Evolutionary conservation across 2,113 vertebrate species (phyloP).

Genomic region (Macroglossus sobrinus): DNA sequence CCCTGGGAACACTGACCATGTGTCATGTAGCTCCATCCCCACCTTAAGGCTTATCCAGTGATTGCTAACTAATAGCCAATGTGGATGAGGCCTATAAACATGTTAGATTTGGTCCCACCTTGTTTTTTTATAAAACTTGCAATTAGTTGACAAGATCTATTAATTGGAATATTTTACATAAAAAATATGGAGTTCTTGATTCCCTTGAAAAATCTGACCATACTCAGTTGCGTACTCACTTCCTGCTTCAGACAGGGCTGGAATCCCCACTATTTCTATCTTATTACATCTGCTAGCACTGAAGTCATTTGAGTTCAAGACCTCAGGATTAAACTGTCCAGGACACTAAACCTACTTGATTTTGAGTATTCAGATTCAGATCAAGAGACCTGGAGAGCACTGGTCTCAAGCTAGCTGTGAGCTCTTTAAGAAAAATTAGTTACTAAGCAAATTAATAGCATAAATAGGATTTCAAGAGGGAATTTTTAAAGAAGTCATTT

Average conservation of each 20-base stretch:
- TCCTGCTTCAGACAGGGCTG: background rate
- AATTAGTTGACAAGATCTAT: background rate
- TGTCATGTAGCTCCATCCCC: rapidly evolving
- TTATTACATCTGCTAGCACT: background rate
- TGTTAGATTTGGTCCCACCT: background rate
- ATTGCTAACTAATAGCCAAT: background rate
- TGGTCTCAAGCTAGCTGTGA: background rate
- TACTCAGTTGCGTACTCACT: background rate
- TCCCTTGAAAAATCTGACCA: conserved; percentile 9
- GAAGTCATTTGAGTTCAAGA: background rate
- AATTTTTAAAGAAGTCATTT: background rate
- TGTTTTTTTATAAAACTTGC: background rate
- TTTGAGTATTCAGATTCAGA: background rate
- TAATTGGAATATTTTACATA: conserved; percentile 1
- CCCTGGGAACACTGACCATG: background rate
- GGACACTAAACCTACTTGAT: background rate
- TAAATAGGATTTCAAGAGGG: background rate
- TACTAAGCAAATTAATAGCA: conserved; percentile 7
- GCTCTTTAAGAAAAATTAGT: conserved; percentile 41
- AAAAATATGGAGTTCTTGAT: background rate
- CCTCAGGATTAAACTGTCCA: background rate
- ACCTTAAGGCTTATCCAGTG: background rate
- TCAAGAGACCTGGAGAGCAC: background rate
- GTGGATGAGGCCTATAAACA: background rate
- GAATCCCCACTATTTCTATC: background rate